Conservation (phyloP, 2,888 invertebrate genomes). For the Tinea semifulvella region DNA sequence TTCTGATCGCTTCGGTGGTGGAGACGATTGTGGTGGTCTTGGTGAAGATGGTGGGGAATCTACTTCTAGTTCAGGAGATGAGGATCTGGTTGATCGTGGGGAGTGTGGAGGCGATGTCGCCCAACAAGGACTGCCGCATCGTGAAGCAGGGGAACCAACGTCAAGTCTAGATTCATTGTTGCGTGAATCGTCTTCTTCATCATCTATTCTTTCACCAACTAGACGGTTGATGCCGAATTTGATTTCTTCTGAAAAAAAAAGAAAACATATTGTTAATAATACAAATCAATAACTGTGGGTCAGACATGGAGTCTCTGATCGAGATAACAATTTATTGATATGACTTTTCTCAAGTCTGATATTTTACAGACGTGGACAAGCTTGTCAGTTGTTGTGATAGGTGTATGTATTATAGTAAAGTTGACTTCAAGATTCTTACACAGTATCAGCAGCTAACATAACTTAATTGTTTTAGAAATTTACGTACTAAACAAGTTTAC, state of each 20-base stretch:
- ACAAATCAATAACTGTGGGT: too few relatives aligned
- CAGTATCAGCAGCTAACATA: too few relatives aligned
- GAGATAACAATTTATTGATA: too few relatives aligned
- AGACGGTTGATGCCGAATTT: constrained; percentile 86
- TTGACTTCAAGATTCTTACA: too few relatives aligned
- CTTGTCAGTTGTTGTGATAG: too few relatives aligned
- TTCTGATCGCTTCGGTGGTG: constrained; percentile 76
- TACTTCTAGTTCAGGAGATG: constrained; percentile 79
- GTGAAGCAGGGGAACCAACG: constrained; percentile 53
- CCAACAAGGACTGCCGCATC: constrained; percentile 65
- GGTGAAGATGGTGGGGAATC: constrained; percentile 76
- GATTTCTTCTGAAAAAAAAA: constrained; percentile 75
- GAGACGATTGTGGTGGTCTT: constrained; percentile 54
- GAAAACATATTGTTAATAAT: too few relatives aligned
- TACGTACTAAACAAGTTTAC: too few relatives aligned
- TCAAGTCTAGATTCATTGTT: constrained; percentile 47
- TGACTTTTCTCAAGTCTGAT: too few relatives aligned
- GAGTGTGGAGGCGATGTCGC: constrained; percentile 53
- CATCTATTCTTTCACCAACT: constrained; percentile 70
- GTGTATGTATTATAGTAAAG: too few relatives aligned
- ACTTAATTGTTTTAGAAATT: too few relatives aligned
- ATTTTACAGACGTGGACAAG: too few relatives aligned
- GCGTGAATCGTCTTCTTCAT: constrained; percentile 68
- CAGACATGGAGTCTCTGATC: too few relatives aligned
- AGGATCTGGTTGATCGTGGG: constrained; percentile 58